These are phyloP conservation scores for Borostomias antarcticus DNA, from an alignment of 2,797 vertebrate species.

Conservation along the genomic window DNA sequence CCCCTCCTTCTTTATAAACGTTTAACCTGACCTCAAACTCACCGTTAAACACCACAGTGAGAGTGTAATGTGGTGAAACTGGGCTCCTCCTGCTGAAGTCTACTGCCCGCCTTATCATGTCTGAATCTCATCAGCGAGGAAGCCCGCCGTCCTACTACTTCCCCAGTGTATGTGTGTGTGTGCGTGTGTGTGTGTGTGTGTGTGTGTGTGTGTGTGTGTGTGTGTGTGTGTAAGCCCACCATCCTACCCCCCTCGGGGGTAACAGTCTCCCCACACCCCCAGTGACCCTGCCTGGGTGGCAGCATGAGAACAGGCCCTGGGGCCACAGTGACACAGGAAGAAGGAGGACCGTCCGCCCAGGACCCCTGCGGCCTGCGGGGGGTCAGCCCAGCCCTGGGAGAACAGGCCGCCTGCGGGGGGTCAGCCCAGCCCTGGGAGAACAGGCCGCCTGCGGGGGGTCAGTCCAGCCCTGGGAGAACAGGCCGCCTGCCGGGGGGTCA, in stretches of 20 bases:
- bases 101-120: not conserved
- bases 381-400: slow-evolving; percentile 21
- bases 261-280: not conserved
- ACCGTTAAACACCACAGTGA: too few relatives aligned
- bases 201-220: too few relatives aligned
- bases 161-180: too few relatives aligned
- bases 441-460: too few relatives aligned
- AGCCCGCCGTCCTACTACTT: not conserved
- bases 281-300: slow-evolving; percentile 57
- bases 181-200: too few relatives aligned
- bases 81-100: not conserved
- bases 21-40: too few relatives aligned
- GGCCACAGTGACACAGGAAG: slow-evolving; percentile 53
- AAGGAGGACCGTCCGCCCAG: slow-evolving; percentile 1
- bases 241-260: not conserved
- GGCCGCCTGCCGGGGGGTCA: too few relatives aligned
- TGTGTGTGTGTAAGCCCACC: too few relatives aligned
- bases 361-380: too few relatives aligned
- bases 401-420: too few relatives aligned
- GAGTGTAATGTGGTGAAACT: too few relatives aligned
- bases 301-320: slow-evolving; percentile 46
- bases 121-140: not conserved
- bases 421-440: slow-evolving; percentile 21
- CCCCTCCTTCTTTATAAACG: slow-evolving; percentile 23
- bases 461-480: slow-evolving; percentile 23